Evolutionary conservation across 2,797 vertebrate genomes (phyloP).

Genomic region (Ctenosaura bakeri): DNA sequence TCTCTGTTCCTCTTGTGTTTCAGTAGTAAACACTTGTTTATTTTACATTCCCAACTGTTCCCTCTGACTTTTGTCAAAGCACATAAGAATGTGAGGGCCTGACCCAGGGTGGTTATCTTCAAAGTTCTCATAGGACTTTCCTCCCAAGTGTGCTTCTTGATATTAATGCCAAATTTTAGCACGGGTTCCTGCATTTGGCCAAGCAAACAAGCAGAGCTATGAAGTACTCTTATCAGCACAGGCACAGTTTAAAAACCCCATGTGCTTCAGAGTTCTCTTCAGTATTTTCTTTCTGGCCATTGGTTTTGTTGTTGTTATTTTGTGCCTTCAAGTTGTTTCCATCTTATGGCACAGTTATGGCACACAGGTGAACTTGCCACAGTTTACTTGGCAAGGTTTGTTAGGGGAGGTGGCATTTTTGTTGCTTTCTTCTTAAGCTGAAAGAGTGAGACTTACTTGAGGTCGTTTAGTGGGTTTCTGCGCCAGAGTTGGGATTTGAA

Average conservation of each 20-base stretch:
- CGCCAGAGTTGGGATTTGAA: too few relatives aligned
- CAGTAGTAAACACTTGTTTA: not conserved
- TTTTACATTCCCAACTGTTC: not conserved
- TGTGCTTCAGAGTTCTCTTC: not conserved
- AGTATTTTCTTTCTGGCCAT: not conserved
- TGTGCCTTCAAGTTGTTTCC: too few relatives aligned
- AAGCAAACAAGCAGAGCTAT: not conserved
- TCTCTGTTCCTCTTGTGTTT: not conserved
- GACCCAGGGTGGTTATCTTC: conserved; percentile 24
- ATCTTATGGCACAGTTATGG: too few relatives aligned
- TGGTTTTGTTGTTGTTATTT: too few relatives aligned
- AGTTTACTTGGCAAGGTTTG: too few relatives aligned
- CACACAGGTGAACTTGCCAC: too few relatives aligned
- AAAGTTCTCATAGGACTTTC: conserved; percentile 17
- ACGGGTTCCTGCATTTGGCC: conserved; percentile 11
- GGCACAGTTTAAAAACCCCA: not conserved
- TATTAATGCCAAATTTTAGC: conserved; percentile 19
- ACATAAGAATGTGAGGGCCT: conserved; percentile 28
- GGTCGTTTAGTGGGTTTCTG: too few relatives aligned
- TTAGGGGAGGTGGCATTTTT: too few relatives aligned
- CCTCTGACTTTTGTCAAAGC: not conserved
- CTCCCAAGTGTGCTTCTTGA: not conserved
- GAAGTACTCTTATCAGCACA: not conserved
- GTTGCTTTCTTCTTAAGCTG: too few relatives aligned
- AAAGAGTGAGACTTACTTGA: too few relatives aligned